phyloP scores from a whole-genome alignment of 2,797 vertebrate species.

The Phaenicophaeus curvirostris region DNA sequence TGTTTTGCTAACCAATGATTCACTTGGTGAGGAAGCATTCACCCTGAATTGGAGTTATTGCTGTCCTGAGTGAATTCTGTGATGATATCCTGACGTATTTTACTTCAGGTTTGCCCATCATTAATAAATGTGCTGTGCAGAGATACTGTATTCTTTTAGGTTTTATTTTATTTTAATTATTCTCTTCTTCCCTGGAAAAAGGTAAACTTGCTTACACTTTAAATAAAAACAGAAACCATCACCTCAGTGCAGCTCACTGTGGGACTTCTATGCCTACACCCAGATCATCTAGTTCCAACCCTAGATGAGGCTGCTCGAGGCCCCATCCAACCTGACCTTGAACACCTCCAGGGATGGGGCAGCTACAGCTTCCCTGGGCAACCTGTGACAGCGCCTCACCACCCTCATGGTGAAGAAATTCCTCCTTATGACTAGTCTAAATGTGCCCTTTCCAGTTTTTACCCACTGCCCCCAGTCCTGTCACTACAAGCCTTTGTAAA shows the following conservation, averaged over 20 bases:
- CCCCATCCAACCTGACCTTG: too few species aligned
- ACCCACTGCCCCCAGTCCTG: too few species aligned
- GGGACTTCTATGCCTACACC: background rate
- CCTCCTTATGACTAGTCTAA: too few species aligned
- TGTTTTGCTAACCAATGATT: slow-evolving; percentile 1
- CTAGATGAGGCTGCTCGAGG: too few species aligned
- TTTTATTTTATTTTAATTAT: background rate
- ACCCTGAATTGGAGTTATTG: background rate
- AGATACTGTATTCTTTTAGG: background rate
- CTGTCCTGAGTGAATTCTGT: background rate
- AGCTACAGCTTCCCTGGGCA: too few species aligned
- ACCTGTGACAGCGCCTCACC: too few species aligned
- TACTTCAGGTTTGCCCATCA: background rate
- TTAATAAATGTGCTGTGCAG: background rate
- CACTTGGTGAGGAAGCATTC: background rate
- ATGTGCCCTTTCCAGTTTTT: too few species aligned
- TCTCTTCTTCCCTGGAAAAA: background rate
- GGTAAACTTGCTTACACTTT: background rate
- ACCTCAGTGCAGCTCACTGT: background rate
- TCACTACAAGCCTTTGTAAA: too few species aligned
- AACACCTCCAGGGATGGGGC: too few species aligned
- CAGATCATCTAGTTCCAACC: too few species aligned
- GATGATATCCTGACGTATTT: background rate
- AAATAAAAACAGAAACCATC: background rate
- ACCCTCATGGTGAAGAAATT: too few species aligned